Conservation (phyloP, 2,797 vertebrate species). For the Enteromius argenteus region DNA sequence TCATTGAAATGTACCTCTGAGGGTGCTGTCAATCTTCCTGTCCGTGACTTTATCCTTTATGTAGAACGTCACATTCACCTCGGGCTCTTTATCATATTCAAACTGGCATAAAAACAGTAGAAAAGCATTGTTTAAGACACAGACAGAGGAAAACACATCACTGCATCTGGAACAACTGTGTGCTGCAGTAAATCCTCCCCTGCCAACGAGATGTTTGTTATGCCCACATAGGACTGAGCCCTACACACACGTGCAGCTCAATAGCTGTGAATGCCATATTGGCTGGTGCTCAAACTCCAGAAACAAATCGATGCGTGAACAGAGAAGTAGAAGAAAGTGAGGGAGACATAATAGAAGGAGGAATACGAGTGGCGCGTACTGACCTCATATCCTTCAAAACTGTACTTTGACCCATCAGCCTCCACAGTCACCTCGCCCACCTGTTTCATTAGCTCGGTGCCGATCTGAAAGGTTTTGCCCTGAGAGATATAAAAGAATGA, state of each 20-base stretch:
- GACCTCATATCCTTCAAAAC: constrained; percentile 75
- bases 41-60: constrained; percentile 78
- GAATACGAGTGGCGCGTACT: constrained; percentile 44
- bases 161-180: not conserved
- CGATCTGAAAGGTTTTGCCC: constrained; percentile 72
- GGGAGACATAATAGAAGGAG: constrained; percentile 29
- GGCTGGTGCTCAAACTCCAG: constrained; percentile 53
- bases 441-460: constrained; percentile 77
- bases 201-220: constrained; percentile 21
- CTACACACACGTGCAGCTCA: constrained; percentile 15
- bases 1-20: constrained; percentile 82
- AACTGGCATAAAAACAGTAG: constrained; percentile 76
- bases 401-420: constrained; percentile 65
- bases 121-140: not conserved
- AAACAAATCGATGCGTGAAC: constrained; percentile 50
- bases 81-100: constrained; percentile 83
- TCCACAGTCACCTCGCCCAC: constrained; percentile 57
- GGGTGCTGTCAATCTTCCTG: constrained; percentile 91
- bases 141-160: constrained; percentile 1
- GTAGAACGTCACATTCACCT: constrained; percentile 86
- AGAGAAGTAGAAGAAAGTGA: constrained; percentile 33
- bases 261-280: constrained; percentile 22
- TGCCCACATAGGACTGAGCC: constrained; percentile 13
- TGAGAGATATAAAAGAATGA: constrained; percentile 51
- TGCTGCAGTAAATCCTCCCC: not conserved